Conservation (phyloP, 1,140 invertebrate genomes). For the Trachymyrmex septentrionalis region DNA sequence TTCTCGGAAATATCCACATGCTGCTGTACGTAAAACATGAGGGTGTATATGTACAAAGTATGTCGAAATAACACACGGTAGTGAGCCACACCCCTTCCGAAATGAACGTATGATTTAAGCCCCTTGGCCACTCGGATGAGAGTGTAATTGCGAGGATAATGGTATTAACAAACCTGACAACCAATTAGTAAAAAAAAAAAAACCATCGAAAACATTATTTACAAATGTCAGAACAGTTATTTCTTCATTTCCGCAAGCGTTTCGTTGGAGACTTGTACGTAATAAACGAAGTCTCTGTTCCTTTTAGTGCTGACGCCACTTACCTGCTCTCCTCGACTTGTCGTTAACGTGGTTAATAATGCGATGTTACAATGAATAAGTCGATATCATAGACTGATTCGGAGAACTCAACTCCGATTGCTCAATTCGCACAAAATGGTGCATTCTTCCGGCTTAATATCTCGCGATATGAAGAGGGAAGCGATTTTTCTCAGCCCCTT, state of each 20-base stretch:
- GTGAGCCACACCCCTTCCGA: conserved; percentile 77
- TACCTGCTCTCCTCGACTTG: conserved; percentile 69
- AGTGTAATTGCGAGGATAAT: conserved; percentile 68
- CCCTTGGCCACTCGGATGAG: conserved; percentile 55
- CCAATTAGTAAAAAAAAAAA: conserved; percentile 81
- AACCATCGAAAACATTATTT: conserved; percentile 68
- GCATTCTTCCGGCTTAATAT: not conserved
- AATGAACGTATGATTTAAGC: conserved; percentile 72
- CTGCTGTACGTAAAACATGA: conserved; percentile 65
- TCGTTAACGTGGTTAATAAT: conserved; percentile 57
- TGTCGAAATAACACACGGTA: conserved; percentile 65
- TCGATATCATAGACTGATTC: conserved; percentile 36
- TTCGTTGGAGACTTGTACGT: conserved; percentile 53
- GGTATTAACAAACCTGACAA: conserved; percentile 82
- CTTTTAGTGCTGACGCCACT: conserved; percentile 71
- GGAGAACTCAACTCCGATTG: not conserved
- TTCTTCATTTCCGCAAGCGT: conserved; percentile 57
- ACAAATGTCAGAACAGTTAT: conserved; percentile 66
- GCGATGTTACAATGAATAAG: conserved; percentile 41
- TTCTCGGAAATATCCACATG: conserved; percentile 65
- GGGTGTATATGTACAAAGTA: conserved; percentile 71
- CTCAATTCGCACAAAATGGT: not conserved
- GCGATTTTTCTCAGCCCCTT: not conserved
- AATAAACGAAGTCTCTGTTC: conserved; percentile 34
- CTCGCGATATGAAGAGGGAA: conserved; percentile 35